Evolutionary conservation across 53 echinoderm and acorn worm genomes (phyloP).

Genomic region (Temnopleurus reevesii): DNA sequence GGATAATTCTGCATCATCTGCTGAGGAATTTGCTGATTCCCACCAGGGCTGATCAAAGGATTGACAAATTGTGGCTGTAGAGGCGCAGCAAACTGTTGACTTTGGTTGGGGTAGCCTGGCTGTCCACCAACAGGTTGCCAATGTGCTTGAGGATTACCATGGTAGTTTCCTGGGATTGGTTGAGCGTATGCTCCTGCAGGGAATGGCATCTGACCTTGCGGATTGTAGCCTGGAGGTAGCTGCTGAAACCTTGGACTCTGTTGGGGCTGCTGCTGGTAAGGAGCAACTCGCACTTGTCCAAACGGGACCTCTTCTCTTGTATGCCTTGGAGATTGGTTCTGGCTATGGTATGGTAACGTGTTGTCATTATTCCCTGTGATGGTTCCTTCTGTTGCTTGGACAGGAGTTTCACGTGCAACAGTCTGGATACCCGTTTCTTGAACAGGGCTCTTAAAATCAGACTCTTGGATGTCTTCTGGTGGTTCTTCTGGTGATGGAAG

Average conservation of each 20-base stretch:
- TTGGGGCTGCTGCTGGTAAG: background rate
- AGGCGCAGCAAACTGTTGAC: slow-evolving; percentile 43
- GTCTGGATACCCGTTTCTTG: slow-evolving; percentile 47
- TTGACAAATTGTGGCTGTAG: slow-evolving; percentile 48
- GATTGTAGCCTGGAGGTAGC: background rate
- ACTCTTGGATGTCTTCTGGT: background rate
- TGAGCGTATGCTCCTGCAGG: slow-evolving; percentile 37
- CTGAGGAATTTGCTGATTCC: background rate
- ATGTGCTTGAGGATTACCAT: slow-evolving; percentile 37
- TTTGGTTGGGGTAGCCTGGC: background rate
- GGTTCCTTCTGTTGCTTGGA: slow-evolving; percentile 25
- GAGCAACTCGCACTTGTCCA: slow-evolving; percentile 39
- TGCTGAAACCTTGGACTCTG: background rate
- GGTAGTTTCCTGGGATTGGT: background rate
- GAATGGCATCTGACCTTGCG: slow-evolving; percentile 2
- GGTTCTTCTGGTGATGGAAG: background rate
- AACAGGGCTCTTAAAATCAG: slow-evolving; percentile 55
- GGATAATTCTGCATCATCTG: slow-evolving; percentile 15
- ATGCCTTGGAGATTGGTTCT: background rate
- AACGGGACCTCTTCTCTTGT: background rate
- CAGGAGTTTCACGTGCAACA: slow-evolving; percentile 28
- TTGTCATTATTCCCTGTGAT: slow-evolving; percentile 33
- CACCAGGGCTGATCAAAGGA: background rate
- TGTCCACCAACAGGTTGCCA: slow-evolving; percentile 46
- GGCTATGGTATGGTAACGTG: slow-evolving; percentile 4